phyloP scores from a whole-genome alignment of 2,888 invertebrate genomes.

The Latheticus oryzae region DNA sequence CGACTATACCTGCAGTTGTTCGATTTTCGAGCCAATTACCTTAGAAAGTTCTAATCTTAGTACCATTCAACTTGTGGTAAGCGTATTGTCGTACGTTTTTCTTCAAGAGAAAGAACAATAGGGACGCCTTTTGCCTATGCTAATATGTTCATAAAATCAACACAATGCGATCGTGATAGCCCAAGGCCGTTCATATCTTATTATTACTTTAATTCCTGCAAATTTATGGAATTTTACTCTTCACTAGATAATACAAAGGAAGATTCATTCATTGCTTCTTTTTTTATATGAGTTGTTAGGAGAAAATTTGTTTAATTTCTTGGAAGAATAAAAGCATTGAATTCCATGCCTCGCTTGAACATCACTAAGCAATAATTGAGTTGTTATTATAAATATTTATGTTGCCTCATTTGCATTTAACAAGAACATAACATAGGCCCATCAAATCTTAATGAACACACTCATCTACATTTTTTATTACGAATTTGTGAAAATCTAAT shows the following conservation, averaged over 20 bases:
- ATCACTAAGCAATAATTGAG: slow-evolving; percentile 29
- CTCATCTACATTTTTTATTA: slow-evolving; percentile 31
- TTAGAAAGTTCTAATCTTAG: slow-evolving; percentile 32
- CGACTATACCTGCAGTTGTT: slow-evolving; percentile 29
- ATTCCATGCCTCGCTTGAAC: slow-evolving; percentile 10
- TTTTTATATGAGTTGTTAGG: slow-evolving; percentile 6
- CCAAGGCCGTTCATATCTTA: slow-evolving; percentile 54
- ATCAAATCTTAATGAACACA: slow-evolving; percentile 27
- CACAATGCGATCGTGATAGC: slow-evolving; percentile 60
- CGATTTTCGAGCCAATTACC: slow-evolving; percentile 29
- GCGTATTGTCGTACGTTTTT: slow-evolving; percentile 32
- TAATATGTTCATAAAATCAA: slow-evolving; percentile 59
- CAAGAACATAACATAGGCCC: slow-evolving; percentile 21
- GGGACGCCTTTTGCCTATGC: slow-evolving; percentile 46
- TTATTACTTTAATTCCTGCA: slow-evolving; percentile 58
- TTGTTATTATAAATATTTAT: slow-evolving; percentile 32
- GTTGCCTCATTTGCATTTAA: slow-evolving; percentile 26
- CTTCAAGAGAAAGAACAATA: slow-evolving; percentile 34
- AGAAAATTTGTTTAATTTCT: slow-evolving; percentile 9
- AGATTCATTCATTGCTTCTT: slow-evolving; percentile 8
- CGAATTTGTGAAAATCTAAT: too few relatives aligned
- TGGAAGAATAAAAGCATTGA: slow-evolving; percentile 6
- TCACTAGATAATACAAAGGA: slow-evolving; percentile 27
- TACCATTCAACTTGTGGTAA: slow-evolving; percentile 29
- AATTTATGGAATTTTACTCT: slow-evolving; percentile 55